Evolutionary conservation across 2,113 vertebrate species (phyloP).

Genomic region (Mormyrus lacerda): DNA sequence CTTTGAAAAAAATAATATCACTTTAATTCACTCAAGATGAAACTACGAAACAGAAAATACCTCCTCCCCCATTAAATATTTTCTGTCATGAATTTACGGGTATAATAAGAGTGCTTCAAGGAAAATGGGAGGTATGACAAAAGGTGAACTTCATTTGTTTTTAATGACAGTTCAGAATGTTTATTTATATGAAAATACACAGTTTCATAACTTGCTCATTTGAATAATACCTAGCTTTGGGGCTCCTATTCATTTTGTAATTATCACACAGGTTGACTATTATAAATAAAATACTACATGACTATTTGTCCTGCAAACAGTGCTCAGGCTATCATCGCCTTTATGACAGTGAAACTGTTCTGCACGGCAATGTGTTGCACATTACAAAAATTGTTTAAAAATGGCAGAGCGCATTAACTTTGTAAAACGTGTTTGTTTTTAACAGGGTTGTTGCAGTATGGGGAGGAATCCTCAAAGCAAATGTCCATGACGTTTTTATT

Average conservation of each 20-base stretch:
- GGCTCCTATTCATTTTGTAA: conserved; percentile 4
- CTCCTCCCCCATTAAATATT: background rate
- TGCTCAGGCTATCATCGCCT: background rate
- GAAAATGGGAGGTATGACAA: background rate
- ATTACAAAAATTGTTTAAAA: conserved; percentile 4
- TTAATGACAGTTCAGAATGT: conserved; percentile 1
- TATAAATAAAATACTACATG: background rate
- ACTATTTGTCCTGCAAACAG: background rate
- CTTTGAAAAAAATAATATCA: background rate
- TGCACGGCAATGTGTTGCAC: background rate
- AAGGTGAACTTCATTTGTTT: background rate
- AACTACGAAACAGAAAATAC: background rate
- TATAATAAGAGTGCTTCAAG: conserved; percentile 1
- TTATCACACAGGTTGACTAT: background rate
- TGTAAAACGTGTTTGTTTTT: conserved; percentile 10
- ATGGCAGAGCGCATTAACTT: background rate
- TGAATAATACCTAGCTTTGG: background rate
- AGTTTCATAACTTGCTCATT: conserved; percentile 12
- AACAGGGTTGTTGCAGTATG: background rate
- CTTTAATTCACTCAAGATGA: background rate
- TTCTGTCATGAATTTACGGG: background rate
- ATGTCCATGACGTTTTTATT: conserved; percentile 8
- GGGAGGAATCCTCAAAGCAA: background rate
- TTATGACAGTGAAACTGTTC: background rate
- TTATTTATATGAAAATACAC: background rate